phyloP scores from a whole-genome alignment of 2,797 vertebrate genomes.

The Hapalemur alaotrensis region DNA sequence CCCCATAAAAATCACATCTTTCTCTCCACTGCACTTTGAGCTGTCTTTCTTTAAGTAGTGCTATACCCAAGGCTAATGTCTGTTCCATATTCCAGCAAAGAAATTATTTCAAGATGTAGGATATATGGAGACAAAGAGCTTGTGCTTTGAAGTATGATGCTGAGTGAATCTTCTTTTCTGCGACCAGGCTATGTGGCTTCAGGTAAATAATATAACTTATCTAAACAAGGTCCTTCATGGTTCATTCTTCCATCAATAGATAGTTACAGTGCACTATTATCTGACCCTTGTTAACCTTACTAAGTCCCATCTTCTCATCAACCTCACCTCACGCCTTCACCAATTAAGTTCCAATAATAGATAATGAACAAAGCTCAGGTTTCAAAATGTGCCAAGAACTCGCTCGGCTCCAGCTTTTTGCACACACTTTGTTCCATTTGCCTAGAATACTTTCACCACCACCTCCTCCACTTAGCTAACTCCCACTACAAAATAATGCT shows the following conservation, averaged over 20 bases:
- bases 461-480: neutral
- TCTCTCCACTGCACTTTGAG: neutral
- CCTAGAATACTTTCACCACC: neutral
- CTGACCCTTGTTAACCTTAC: neutral
- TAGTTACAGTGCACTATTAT: neutral
- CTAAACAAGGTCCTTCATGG: neutral
- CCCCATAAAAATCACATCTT: neutral
- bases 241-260: neutral
- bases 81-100: neutral
- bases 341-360: neutral
- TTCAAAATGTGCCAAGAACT: neutral
- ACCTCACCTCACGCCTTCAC: neutral
- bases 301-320: neutral
- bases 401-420: neutral
- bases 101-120: neutral
- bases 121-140: neutral
- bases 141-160: neutral
- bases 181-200: neutral
- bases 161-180: neutral
- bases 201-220: neutral
- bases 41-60: neutral
- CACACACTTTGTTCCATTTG: neutral
- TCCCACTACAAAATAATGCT: neutral
- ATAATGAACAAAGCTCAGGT: neutral
- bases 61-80: neutral